These are phyloP conservation scores for Lemur catta DNA, from an alignment of 2,797 vertebrate species.

Conservation along the genomic window DNA sequence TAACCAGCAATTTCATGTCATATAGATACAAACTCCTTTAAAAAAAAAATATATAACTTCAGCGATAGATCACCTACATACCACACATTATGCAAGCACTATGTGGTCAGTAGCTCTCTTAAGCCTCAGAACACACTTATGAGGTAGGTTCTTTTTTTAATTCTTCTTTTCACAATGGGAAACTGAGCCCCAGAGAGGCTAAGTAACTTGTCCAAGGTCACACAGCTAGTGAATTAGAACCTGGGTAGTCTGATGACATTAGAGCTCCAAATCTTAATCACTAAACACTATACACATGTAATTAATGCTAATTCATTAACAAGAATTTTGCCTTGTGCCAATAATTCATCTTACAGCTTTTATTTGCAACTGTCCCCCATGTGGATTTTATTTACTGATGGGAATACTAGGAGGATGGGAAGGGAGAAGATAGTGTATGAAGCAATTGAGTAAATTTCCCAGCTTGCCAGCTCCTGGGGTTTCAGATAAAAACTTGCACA, in stretches of 20 bases:
- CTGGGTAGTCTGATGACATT: not conserved
- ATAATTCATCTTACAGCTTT: not conserved
- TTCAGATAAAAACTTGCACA: slow-evolving; percentile 52
- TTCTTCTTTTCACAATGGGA: not conserved
- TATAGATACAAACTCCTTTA: not conserved
- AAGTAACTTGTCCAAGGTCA: not conserved
- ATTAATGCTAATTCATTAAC: not conserved
- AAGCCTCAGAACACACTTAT: not conserved
- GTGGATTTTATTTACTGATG: not conserved
- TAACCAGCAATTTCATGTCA: not conserved
- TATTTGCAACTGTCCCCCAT: not conserved
- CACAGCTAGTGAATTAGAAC: not conserved
- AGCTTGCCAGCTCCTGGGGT: not conserved
- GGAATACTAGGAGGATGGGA: not conserved
- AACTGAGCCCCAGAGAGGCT: not conserved
- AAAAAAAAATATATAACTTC: not conserved
- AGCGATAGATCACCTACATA: not conserved
- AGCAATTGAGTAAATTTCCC: not conserved
- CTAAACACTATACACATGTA: not conserved
- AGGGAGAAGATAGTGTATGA: not conserved
- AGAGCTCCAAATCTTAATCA: not conserved
- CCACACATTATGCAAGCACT: not conserved
- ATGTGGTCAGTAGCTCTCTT: not conserved
- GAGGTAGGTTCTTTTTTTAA: not conserved
- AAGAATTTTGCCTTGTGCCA: not conserved